These are phyloP conservation scores for Acanthosoma haemorrhoidale DNA, from an alignment of 2,888 invertebrate genomes.

Conservation along the genomic window DNA sequence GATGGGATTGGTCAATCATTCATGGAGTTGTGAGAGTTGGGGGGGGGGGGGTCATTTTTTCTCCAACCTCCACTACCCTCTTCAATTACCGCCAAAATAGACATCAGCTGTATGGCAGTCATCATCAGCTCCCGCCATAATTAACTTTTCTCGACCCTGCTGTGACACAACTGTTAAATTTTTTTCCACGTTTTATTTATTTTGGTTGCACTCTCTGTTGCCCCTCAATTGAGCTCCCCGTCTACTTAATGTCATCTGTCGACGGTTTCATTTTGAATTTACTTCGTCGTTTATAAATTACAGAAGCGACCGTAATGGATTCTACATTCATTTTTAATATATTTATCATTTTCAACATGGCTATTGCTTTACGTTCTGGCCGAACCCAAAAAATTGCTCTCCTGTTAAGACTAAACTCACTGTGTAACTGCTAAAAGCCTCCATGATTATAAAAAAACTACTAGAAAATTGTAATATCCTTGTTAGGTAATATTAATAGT, in stretches of 20 bases:
- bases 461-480: too few relatives aligned
- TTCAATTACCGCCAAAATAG: constrained; percentile 14
- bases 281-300: neutral
- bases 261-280: neutral
- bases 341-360: too few relatives aligned
- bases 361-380: too few relatives aligned
- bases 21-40: neutral
- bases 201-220: neutral
- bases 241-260: neutral
- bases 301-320: too few relatives aligned
- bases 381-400: too few relatives aligned
- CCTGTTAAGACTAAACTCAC: too few relatives aligned
- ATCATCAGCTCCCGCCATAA: constrained; percentile 10
- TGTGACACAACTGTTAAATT: neutral
- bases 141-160: neutral
- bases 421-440: too few relatives aligned
- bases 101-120: neutral
- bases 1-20: neutral
- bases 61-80: too few relatives aligned
- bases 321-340: too few relatives aligned
- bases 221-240: neutral
- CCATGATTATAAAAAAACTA: too few relatives aligned
- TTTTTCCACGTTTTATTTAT: neutral
- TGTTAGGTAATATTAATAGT: too few relatives aligned
- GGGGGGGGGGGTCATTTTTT: neutral